Evolutionary conservation across 2,113 vertebrate species (phyloP).

Genomic region (Pelodiscus sinensis): DNA sequence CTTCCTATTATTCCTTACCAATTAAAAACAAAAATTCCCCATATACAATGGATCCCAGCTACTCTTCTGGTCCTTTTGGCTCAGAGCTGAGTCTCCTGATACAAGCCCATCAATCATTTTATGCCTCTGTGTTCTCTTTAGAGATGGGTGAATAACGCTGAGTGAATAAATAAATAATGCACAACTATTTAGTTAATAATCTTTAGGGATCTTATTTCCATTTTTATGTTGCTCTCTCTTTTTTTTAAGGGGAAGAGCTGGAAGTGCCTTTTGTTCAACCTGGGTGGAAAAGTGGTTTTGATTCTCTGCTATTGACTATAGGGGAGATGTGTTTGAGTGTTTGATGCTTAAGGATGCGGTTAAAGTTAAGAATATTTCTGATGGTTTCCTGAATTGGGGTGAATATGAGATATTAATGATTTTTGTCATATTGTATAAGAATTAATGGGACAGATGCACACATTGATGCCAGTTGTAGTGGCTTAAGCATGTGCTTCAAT

Average conservation of each 20-base stretch:
- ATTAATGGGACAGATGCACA: fast-evolving
- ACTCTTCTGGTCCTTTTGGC: neutral
- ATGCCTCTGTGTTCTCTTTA: neutral
- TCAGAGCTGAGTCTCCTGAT: neutral
- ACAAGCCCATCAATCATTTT: neutral
- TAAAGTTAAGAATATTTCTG: neutral
- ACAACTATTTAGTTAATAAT: neutral
- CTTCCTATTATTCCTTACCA: neutral
- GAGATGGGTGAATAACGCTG: neutral
- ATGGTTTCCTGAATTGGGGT: neutral
- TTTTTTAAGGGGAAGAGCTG: neutral
- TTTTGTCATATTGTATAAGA: neutral
- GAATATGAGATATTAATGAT: neutral
- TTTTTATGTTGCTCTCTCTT: fast-evolving
- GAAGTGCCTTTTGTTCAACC: neutral
- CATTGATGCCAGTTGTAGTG: neutral
- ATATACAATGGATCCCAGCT: neutral
- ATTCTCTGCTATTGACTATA: neutral
- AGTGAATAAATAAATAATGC: neutral
- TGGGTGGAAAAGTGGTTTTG: neutral
- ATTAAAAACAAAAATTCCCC: fast-evolving
- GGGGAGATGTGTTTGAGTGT: neutral
- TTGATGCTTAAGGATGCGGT: neutral
- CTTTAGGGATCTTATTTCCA: neutral
- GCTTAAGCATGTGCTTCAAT: neutral